phyloP scores from a whole-genome alignment of 1,140 invertebrate species.

The Trichoplusia ni region DNA sequence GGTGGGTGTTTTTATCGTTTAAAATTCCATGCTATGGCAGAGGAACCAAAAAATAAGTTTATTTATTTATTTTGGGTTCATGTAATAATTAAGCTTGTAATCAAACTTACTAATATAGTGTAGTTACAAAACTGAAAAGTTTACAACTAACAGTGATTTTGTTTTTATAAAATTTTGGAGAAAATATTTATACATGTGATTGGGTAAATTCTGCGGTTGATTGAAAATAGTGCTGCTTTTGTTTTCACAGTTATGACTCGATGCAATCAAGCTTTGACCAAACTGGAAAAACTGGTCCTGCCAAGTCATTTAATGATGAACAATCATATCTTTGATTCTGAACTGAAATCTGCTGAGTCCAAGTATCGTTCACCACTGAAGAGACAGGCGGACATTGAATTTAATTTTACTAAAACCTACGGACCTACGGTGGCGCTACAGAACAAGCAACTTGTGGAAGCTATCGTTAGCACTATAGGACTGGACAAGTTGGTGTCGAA shows the following conservation, averaged over 20 bases:
- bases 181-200: not conserved
- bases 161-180: not conserved
- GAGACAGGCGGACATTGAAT: constrained; percentile 60
- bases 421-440: constrained; percentile 41
- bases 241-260: constrained; percentile 71
- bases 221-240: constrained; percentile 44
- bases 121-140: too few species aligned
- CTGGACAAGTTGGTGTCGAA: constrained; percentile 56
- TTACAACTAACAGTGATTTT: too few species aligned
- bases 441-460: constrained; percentile 66
- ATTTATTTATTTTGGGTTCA: too few species aligned
- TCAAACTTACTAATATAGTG: too few species aligned
- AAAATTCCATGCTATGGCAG: not conserved
- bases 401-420: constrained; percentile 59
- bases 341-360: constrained; percentile 51
- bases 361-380: constrained; percentile 74
- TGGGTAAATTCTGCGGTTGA: not conserved
- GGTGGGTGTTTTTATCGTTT: constrained; percentile 51
- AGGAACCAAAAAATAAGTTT: too few species aligned
- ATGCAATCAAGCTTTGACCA: constrained; percentile 59
- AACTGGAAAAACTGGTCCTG: constrained; percentile 53
- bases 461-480: constrained; percentile 55
- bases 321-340: constrained; percentile 42
- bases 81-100: too few species aligned
- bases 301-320: constrained; percentile 65